Evolutionary conservation across 1,140 invertebrate species (phyloP), one percentile per base, ranked within the genome.

Genomic region (Linepithema humile): DNA sequence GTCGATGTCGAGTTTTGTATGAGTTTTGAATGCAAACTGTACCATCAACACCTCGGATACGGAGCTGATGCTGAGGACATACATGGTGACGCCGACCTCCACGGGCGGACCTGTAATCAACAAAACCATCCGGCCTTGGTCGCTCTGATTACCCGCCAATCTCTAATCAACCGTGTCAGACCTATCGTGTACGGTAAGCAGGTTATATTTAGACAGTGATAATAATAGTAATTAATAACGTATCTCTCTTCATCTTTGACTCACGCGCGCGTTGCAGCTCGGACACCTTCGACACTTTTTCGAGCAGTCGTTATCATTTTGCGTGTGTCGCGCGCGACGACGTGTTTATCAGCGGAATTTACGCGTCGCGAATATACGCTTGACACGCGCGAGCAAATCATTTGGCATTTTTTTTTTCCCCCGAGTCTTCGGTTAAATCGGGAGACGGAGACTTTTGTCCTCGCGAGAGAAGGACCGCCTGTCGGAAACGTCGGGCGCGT

Each of bases 1-100:
- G 77, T 85, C 78, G 84, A 85, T 86, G 80, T 83, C 2, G 74
- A 83, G 77, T 89, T 87, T 82, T 92, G 92, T 92, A 93, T 93
- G 93, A 93, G 92, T 93, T 86, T n/a, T 75, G 92, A 94, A 92
- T 92, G 90, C 91, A 94, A 86, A 92, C 93, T 93, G 96, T 97
- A 99, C 98, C 98, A 99, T 99, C 95, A 98, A 96, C 94, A 99
- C 98, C 97, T 99, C 98, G 95, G 98, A 99, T 95, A 99, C 97
- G 95, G 98, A 99, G 96, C 98, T 98, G 96, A 99, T 99, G 96
- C 98, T 98, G 95, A 98, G 97, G 95, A 99, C 98, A 96, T 98
- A 98, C 97, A 99, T 98, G 95, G 98, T 99, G 95, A 99, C 98
- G 94, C 98, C 98, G 93, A 99, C 98, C 95, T 98, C 97, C 95